phyloP scores from a whole-genome alignment of 2,113 vertebrate genomes.

The Theristicus caerulescens region DNA sequence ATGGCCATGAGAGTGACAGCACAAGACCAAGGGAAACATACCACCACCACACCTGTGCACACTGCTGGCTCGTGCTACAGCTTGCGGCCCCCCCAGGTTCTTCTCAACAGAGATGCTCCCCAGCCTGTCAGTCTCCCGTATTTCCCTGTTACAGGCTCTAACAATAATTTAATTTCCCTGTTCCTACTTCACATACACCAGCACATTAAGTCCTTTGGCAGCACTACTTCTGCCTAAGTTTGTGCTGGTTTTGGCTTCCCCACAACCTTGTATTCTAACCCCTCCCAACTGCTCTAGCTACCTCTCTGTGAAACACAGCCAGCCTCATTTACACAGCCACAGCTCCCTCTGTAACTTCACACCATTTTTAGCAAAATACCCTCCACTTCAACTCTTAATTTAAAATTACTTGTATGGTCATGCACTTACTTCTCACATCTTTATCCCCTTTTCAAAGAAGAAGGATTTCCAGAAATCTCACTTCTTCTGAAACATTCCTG shows the following conservation, averaged over 20 bases:
- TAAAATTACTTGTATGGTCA: not conserved
- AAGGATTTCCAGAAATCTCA: not conserved
- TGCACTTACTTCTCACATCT: not conserved
- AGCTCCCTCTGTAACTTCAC: not conserved
- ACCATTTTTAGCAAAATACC: not conserved
- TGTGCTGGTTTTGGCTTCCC: not conserved
- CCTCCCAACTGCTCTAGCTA: not conserved
- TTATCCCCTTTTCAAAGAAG: not conserved
- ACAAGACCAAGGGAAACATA: not conserved
- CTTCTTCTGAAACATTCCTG: not conserved
- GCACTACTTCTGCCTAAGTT: not conserved
- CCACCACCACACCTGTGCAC: fast-evolving
- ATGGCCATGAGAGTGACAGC: not conserved
- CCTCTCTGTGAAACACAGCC: not conserved
- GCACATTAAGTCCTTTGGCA: not conserved
- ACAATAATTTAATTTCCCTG: not conserved
- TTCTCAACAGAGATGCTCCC: not conserved
- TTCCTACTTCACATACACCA: not conserved
- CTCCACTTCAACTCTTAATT: not conserved
- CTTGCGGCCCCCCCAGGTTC: not conserved
- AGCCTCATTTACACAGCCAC: not conserved
- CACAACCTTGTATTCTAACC: not conserved
- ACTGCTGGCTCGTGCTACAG: not conserved
- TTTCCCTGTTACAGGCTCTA: not conserved
- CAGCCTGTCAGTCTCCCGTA: not conserved